Base-by-base conservation (phyloP, 1,140 invertebrate species). In the Pseudomyrmex concolor region DNA sequence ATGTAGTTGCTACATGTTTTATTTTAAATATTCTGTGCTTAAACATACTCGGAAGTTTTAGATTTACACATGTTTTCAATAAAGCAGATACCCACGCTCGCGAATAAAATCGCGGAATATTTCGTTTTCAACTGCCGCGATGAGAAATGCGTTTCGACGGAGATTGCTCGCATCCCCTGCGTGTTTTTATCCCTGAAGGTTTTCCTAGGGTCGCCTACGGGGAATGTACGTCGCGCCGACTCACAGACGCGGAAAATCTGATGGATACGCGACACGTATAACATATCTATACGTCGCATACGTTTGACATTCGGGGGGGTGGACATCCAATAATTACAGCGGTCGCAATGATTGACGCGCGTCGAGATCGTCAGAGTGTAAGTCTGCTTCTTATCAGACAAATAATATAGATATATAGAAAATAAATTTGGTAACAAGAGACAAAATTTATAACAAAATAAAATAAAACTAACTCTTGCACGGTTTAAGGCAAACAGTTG, bases 221-320 rank as follows among this genome's bases (percentile, higher is more conserved):
- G 7, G 59, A 50, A 57, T 78, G 15, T 57, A 50, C 51, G 66
- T 78, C 76, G 51, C 25, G 48, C 83, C 80, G 71, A 66, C 10
- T 71, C 81, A 84, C 72, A 78, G 81, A 73, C 67, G 60, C 17
- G 89, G 88, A 89, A 91, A 91, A 92, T 92, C 66, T 88, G 83
- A 84, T 74, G 86, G 66, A 82, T 86, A 83, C 43, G 57, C 71
- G 76, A 50, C 60, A 19, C 25, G 60, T 68, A 86, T 84, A 86
- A 86, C 71, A 67, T 73, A 63, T 66, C 71, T 63, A 73, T 80
- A 80, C 50, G 68, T 70, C 62, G 62, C 60, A 62, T 45, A 84
- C 66, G 48, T 54, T 62, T 66, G 22, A 48, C 55, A 50, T 48
- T 50, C 25, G 22, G 43, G 22, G 22, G n/a, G 45, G 22, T 59